Conservation (phyloP, 2,113 vertebrate genomes). For the Pungitius pungitius region DNA sequence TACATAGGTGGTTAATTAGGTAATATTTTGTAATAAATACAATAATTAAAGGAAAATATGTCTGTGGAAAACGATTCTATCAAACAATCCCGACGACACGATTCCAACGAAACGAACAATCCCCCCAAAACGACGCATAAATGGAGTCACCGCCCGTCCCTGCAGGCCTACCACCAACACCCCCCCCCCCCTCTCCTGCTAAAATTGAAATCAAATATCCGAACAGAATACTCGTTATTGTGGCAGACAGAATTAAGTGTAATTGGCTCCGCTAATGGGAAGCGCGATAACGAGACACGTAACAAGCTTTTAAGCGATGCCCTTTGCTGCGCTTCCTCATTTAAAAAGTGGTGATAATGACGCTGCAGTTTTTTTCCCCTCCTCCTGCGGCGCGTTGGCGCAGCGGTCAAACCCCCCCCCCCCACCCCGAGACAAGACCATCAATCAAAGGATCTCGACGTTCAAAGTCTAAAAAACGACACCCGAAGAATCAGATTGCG, state of each 20-base stretch:
- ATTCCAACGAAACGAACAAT: too few relatives aligned
- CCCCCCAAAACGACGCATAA: too few relatives aligned
- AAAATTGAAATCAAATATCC: background rate
- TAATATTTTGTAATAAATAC: too few relatives aligned
- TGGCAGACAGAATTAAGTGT: background rate
- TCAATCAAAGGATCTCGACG: background rate
- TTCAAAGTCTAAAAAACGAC: background rate
- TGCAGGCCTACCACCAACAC: too few relatives aligned
- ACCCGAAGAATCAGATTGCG: background rate
- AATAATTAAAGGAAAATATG: too few relatives aligned
- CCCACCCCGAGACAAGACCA: background rate
- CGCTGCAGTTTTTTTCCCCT: background rate
- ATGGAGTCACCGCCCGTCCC: too few relatives aligned
- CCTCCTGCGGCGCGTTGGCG: too few relatives aligned
- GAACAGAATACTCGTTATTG: background rate
- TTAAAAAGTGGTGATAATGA: background rate
- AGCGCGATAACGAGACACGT: background rate
- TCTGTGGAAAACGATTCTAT: too few relatives aligned
- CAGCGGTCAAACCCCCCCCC: background rate
- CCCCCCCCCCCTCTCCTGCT: background rate
- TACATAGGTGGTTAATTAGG: background rate
- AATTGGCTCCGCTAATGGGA: background rate
- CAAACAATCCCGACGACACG: too few relatives aligned
- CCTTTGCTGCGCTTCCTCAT: background rate
- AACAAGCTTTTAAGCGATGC: background rate